Conservation (phyloP, 1,140 invertebrate genomes). For the Hyphantria cunea region DNA sequence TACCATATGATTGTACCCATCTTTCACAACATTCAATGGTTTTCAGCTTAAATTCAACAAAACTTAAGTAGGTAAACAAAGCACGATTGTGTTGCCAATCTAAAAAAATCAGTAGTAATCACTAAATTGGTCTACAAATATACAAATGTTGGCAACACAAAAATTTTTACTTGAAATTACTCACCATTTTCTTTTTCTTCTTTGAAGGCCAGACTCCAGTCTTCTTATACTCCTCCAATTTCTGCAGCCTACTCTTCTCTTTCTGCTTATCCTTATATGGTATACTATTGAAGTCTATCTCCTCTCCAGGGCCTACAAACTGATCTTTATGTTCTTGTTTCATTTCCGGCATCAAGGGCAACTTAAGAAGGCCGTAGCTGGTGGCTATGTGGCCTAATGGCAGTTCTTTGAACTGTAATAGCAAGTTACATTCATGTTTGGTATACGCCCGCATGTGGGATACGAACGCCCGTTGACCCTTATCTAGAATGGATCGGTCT, state of each 20-base stretch:
- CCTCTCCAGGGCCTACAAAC: slow-evolving; percentile 84
- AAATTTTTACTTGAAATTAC: neutral
- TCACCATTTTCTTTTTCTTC: slow-evolving; percentile 83
- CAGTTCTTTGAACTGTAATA: slow-evolving; percentile 94
- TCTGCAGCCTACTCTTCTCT: slow-evolving; percentile 88
- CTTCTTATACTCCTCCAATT: slow-evolving; percentile 87
- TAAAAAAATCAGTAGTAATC: no score
- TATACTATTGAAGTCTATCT: slow-evolving; percentile 89
- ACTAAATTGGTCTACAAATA: no score
- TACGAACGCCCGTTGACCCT: slow-evolving; percentile 96
- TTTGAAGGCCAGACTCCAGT: slow-evolving; percentile 90
- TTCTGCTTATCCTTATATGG: slow-evolving; percentile 91
- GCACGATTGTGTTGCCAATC: no score
- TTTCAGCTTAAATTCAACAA: no score
- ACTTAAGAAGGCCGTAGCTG: slow-evolving; percentile 93
- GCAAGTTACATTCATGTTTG: slow-evolving; percentile 97
- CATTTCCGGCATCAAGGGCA: slow-evolving; percentile 98
- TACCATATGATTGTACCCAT: no score
- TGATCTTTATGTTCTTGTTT: slow-evolving; percentile 86
- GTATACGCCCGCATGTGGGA: slow-evolving; percentile 96
- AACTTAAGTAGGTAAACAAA: no score
- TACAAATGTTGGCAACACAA: no score
- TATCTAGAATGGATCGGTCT: slow-evolving; percentile 92
- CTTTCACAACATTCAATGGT: no score
- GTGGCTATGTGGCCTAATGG: slow-evolving; percentile 93